These are phyloP conservation scores for Drosophila phalerata DNA, from an alignment of 2,888 invertebrate species.

Conservation along the genomic window DNA sequence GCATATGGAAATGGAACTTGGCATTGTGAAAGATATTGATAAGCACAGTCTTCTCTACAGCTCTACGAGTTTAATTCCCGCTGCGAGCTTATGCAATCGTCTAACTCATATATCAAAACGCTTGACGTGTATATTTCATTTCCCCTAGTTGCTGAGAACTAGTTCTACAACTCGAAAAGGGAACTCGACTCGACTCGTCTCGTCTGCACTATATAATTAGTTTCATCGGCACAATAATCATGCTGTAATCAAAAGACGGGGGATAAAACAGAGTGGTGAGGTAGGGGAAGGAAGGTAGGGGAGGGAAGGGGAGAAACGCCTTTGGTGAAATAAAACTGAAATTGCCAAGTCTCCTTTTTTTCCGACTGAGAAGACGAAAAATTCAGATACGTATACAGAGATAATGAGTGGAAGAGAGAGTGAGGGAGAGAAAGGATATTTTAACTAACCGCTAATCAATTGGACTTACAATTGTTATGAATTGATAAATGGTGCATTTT, in stretches of 20 bases:
- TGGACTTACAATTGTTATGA: too few relatives aligned
- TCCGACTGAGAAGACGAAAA: slow-evolving; percentile 6
- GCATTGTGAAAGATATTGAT: slow-evolving; percentile 47
- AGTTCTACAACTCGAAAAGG: background rate
- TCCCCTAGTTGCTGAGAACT: slow-evolving; percentile 13
- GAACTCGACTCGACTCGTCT: slow-evolving; percentile 15
- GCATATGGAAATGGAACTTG: slow-evolving; percentile 61
- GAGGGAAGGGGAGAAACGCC: background rate
- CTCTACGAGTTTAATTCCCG: slow-evolving; percentile 36
- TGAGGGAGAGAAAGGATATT: background rate
- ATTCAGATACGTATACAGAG: background rate
- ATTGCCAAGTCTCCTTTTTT: slow-evolving; percentile 50
- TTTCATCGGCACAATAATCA: slow-evolving; percentile 80
- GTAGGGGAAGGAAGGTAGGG: background rate
- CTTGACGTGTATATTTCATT: slow-evolving; percentile 65
- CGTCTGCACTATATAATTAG: slow-evolving; percentile 73
- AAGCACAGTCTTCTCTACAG: slow-evolving; percentile 27
- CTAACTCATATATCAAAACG: slow-evolving; percentile 67
- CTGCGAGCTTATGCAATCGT: slow-evolving; percentile 70
- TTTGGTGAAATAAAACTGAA: slow-evolving; percentile 61
- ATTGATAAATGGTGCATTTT: too few relatives aligned
- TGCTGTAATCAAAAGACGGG: slow-evolving; percentile 65
- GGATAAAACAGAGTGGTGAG: background rate
- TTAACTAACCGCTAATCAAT: too few relatives aligned
- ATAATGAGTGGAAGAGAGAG: background rate